phyloP scores from a whole-genome alignment of 2,888 invertebrate genomes.

The Gastracanthus pulcherrimus region DNA sequence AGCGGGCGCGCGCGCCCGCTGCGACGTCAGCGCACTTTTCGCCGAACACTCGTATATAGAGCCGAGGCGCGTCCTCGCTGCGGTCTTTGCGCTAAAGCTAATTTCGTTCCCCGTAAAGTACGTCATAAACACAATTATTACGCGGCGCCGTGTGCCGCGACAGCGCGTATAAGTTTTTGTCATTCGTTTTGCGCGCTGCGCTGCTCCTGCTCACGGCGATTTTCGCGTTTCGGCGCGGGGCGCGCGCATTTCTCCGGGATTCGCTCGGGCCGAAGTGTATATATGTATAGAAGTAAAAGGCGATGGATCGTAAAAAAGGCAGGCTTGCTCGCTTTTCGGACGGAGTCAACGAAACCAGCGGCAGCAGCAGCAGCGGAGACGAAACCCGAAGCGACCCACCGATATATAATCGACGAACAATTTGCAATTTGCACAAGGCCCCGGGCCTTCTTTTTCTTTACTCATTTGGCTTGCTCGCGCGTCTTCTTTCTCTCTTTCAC shows the following conservation, averaged over 20 bases:
- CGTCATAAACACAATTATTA: conserved; percentile 73
- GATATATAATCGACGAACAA: conserved; percentile 63
- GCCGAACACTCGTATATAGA: conserved; percentile 6
- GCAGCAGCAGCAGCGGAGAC: conserved; percentile 9
- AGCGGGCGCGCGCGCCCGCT: background rate
- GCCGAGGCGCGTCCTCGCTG: too few species aligned
- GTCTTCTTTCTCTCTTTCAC: background rate
- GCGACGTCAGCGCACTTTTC: conserved; percentile 28
- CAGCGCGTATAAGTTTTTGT: conserved; percentile 67
- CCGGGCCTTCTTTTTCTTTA: conserved; percentile 53
- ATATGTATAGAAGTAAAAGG: too few species aligned
- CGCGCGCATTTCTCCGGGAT: background rate
- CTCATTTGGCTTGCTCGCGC: conserved; percentile 21
- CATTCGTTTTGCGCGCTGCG: conserved; percentile 66
- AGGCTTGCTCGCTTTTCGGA: conserved; percentile 39
- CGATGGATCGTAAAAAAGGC: conserved; percentile 61
- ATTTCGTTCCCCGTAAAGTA: conserved; percentile 72
- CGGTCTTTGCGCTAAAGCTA: conserved; percentile 58
- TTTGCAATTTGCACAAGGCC: conserved; percentile 63
- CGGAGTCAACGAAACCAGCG: background rate
- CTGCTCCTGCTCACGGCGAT: conserved; percentile 24
- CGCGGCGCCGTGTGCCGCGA: conserved; percentile 54
- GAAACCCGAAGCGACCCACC: conserved; percentile 39
- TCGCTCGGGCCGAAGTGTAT: background rate
- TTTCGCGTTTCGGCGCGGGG: background rate